Evolutionary conservation across 2,113 vertebrate species (phyloP).

Genomic region (Coptodon bakossiorum): DNA sequence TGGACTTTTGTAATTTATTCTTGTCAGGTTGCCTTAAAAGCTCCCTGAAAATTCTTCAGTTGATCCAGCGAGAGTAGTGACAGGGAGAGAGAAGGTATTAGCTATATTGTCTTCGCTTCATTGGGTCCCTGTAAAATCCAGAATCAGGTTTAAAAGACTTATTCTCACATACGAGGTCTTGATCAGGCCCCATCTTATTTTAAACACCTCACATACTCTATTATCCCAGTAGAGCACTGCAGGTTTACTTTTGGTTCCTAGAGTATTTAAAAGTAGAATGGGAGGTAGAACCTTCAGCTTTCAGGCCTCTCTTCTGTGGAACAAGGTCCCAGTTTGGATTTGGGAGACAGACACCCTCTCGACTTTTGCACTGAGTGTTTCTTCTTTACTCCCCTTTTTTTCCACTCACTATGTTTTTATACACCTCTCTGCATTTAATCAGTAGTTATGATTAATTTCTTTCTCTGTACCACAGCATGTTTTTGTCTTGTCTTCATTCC

Average conservation of each 20-base stretch:
- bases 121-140: background rate
- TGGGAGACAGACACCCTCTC: background rate
- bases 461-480: fast-evolving
- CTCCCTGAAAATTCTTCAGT: background rate
- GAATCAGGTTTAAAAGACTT: background rate
- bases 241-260: background rate
- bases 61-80: background rate
- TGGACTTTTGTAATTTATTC: background rate
- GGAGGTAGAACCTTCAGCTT: background rate
- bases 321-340: background rate
- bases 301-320: background rate
- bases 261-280: background rate
- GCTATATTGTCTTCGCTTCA: background rate
- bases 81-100: background rate
- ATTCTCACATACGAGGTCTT: background rate
- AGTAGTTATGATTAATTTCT: background rate
- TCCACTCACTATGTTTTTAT: background rate
- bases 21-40: background rate
- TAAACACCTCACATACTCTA: background rate
- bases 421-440: background rate
- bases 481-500: background rate
- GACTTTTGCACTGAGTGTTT: background rate
- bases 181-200: background rate
- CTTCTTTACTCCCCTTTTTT: background rate
- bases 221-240: background rate